A percentile compares a stretch with the other conserved stretches of the same genome.
Conservation (phyloP, 1,140 invertebrate genomes). For the Euglossa dilemma region DNA sequence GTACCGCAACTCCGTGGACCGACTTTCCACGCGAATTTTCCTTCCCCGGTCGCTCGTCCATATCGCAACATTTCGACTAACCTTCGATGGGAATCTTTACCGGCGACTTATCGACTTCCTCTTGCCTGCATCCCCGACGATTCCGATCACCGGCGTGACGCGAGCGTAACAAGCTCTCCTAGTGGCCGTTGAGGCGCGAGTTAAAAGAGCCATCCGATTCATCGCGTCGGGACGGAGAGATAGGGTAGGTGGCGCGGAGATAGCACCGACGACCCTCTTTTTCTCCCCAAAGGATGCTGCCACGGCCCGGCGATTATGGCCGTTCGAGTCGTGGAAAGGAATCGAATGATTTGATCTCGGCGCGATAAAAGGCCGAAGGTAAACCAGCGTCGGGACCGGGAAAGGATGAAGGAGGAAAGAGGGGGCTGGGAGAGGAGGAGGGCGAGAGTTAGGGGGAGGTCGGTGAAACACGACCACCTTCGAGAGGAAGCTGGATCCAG, state of each 20-base stretch:
- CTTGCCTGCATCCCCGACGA: too few relatives aligned
- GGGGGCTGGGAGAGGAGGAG: too few relatives aligned
- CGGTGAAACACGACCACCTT: constrained; percentile 61
- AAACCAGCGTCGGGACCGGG: constrained; percentile 18
- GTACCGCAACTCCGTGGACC: too few relatives aligned
- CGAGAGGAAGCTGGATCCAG: constrained; percentile 46
- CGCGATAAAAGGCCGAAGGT: constrained; percentile 68
- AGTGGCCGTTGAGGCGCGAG: constrained; percentile 44
- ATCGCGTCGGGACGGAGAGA: constrained; percentile 10
- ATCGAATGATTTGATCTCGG: constrained; percentile 76
- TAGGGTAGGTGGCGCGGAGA: constrained; percentile 29
- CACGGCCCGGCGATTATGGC: constrained; percentile 66
- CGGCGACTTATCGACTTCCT: neutral
- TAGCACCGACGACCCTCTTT: constrained; percentile 62
- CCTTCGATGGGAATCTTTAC: too few relatives aligned
- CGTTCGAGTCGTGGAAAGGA: constrained; percentile 69
- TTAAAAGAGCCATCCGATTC: constrained; percentile 62
- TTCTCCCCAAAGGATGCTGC: constrained; percentile 38
- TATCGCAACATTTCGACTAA: too few relatives aligned
- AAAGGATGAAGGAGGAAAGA: too few relatives aligned
- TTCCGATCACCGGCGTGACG: neutral
- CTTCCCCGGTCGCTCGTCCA: too few relatives aligned
- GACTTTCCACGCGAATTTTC: too few relatives aligned
- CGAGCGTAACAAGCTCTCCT: constrained; percentile 24
- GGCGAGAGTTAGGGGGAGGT: constrained; percentile 23